These are phyloP conservation scores for Colaptes auratus DNA, from an alignment of 2,113 vertebrate genomes.

Conservation along the genomic window DNA sequence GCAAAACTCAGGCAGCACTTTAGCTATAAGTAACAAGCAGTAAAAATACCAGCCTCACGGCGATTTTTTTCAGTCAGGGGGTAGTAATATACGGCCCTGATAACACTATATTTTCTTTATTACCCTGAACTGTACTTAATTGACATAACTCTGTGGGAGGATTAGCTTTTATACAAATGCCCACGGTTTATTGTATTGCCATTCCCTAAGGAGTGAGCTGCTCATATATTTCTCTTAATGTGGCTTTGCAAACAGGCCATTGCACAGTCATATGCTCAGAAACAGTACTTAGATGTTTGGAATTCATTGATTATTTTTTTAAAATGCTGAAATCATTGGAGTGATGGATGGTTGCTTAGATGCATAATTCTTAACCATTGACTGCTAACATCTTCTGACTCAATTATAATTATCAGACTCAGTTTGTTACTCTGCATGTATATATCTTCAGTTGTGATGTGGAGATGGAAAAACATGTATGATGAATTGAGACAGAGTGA, in stretches of 20 bases:
- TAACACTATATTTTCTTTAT: conserved; percentile 50
- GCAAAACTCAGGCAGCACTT: background rate
- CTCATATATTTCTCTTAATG: conserved; percentile 46
- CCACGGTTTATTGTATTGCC: background rate
- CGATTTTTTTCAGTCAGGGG: background rate
- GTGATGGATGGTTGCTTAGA: background rate
- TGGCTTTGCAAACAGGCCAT: conserved; percentile 39
- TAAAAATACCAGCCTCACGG: background rate
- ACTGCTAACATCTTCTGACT: background rate
- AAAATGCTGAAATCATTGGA: background rate
- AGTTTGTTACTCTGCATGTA: background rate
- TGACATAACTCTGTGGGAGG: background rate
- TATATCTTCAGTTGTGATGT: background rate
- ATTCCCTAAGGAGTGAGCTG: background rate
- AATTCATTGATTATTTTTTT: conserved; percentile 36
- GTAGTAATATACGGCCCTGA: background rate
- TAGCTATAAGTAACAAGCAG: background rate
- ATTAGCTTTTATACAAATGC: conserved; percentile 49
- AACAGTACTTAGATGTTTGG: conserved; percentile 24
- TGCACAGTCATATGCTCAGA: background rate
- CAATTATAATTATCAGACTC: background rate
- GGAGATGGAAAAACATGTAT: background rate
- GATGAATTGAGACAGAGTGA: background rate
- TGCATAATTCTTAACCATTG: conserved; percentile 17
- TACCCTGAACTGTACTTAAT: conserved; percentile 45